Base-by-base conservation (phyloP, 2,113 vertebrate species). In the Rostratula benghalensis region DNA sequence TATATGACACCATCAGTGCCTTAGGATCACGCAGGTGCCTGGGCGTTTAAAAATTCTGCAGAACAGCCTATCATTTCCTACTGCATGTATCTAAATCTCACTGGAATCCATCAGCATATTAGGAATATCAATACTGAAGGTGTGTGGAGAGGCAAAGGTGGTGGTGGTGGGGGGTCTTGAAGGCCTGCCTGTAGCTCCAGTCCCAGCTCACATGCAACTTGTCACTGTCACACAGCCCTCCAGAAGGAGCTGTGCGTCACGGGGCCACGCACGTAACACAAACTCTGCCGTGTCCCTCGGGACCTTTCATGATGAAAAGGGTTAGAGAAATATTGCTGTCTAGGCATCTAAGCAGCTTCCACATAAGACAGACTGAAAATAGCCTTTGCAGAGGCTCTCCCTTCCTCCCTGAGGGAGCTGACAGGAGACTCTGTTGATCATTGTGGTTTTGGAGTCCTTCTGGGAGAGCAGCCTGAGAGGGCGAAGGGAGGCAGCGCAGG, bases 251-350 rank as follows among this genome's bases (percentile, higher is more conserved):
- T 71, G 56, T 84, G 86, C 9, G 0, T 92, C 93, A 75, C 68
- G 60, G 68, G 56, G 80, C 79, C 83, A 39, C 0, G 20, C 65
- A 25, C 7, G 0, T 9, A 43, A 59, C 68, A 84, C 70, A 65
- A 84, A 83, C 60, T 76, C 82, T 12, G 1, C 83, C 68, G 56
- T 48, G 31, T 93, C 95, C 85, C 90, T 39, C 23, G 95, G 89
- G 96, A 90, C 39, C 13, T 24, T 22, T 60, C 68, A 28, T 3
- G 77, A 79, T 69, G 88, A 93, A 97, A 94, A 92, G 60, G 10
- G 53, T 45, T 87, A 57, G 41, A 93, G 87, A 95, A 87, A 92
- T 92, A 94, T 22, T 91, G 95, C 94, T 95, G 93, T 82, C 87
- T 89, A 79, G 83, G 96, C 91, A 93, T 82, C 70, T 54, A 64